Evolutionary conservation across 2,113 vertebrate genomes (phyloP).

Genomic region (Prolemur simus): DNA sequence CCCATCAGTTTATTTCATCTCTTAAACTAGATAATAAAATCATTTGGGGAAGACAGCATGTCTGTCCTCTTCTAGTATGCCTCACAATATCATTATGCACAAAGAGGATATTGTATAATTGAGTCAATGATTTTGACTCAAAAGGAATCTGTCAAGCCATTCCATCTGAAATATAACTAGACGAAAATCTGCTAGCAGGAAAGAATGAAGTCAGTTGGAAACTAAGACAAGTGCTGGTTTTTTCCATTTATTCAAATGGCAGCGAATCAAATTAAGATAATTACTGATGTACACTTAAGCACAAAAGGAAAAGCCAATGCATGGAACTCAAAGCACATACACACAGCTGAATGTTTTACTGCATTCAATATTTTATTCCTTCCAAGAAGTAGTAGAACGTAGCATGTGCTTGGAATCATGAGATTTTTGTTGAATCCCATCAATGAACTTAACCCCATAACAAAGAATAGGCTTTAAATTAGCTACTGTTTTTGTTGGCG

Average conservation of each 20-base stretch:
- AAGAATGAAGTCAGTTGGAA: slow-evolving; percentile 37
- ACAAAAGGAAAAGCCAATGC: neutral
- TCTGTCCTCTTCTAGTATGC: neutral
- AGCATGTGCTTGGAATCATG: neutral
- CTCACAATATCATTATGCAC: neutral
- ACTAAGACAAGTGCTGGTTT: neutral
- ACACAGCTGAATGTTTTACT: slow-evolving; percentile 14
- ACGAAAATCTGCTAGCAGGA: slow-evolving; percentile 12
- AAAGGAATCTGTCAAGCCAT: slow-evolving; percentile 42
- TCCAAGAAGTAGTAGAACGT: neutral
- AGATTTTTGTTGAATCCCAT: neutral
- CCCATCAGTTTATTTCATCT: neutral
- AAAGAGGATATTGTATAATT: neutral
- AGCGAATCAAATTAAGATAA: slow-evolving; percentile 60
- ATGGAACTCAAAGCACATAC: neutral
- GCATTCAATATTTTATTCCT: neutral
- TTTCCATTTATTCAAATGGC: slow-evolving; percentile 42
- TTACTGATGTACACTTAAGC: slow-evolving; percentile 40
- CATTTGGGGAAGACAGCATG: neutral
- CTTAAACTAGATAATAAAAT: neutral
- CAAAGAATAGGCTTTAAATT: neutral
- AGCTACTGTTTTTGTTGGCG: neutral
- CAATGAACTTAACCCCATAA: neutral
- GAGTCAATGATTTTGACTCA: slow-evolving; percentile 30
- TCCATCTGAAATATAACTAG: slow-evolving; percentile 6